These are phyloP conservation scores for Lordiphosa fenestrarum DNA, from an alignment of 2,888 invertebrate genomes.

Conservation along the genomic window DNA sequence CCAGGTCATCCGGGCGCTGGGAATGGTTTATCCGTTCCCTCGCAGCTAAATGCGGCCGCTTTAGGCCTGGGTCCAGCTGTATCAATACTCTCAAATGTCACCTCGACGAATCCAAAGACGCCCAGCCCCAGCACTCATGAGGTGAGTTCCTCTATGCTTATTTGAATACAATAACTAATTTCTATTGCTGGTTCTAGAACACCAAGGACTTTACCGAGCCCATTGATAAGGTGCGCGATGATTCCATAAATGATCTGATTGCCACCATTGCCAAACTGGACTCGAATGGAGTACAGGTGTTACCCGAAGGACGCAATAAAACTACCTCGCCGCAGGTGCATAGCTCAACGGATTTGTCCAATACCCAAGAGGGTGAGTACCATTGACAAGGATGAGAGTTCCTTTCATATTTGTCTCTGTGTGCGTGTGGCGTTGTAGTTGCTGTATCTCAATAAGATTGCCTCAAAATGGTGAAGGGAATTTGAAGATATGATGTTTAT, in stretches of 20 bases:
- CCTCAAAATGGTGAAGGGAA: slow-evolving; percentile 1
- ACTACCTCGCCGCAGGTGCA: slow-evolving; percentile 86
- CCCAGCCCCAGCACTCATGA: slow-evolving; percentile 88
- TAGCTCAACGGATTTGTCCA: slow-evolving; percentile 86
- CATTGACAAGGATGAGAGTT: not conserved
- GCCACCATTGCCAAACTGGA: slow-evolving; percentile 93
- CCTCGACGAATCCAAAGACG: slow-evolving; percentile 92
- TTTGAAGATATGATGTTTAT: not conserved
- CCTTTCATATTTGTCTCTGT: slow-evolving; percentile 8
- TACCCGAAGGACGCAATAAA: slow-evolving; percentile 82
- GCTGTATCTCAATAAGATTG: slow-evolving; percentile 1
- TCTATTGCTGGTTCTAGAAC: slow-evolving; percentile 48
- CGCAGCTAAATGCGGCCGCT: slow-evolving; percentile 69
- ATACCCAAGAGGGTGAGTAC: slow-evolving; percentile 79
- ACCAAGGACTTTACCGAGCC: slow-evolving; percentile 84
- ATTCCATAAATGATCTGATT: slow-evolving; percentile 92
- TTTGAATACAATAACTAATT: not conserved
- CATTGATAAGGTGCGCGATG: slow-evolving; percentile 91
- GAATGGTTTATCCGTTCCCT: slow-evolving; percentile 50
- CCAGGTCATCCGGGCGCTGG: slow-evolving; percentile 41
- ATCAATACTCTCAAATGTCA: slow-evolving; percentile 80
- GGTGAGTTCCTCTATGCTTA: slow-evolving; percentile 76
- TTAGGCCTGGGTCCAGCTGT: slow-evolving; percentile 75
- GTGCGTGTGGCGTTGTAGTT: slow-evolving; percentile 32
- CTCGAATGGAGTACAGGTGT: slow-evolving; percentile 90